Evolutionary conservation across 2,113 vertebrate species (phyloP), one percentile per base, ranked within the genome.

Genomic region (Montifringilla adamsi): DNA sequence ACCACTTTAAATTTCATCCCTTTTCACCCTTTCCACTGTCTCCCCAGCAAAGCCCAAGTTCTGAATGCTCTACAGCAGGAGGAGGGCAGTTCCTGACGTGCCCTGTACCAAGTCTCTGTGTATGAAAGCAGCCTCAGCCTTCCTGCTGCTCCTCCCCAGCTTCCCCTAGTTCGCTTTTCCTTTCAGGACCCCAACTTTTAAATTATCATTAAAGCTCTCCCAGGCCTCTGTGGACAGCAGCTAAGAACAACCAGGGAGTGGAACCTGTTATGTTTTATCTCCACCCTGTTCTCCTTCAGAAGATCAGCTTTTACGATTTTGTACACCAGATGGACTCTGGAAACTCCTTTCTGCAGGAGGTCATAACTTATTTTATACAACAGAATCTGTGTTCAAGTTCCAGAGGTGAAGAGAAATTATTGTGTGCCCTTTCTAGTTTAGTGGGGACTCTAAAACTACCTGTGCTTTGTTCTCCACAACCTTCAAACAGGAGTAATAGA

Each of bases 51-150:
- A 35, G 21, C 53, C 24, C n/a, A 31, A 18, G 22, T 14, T 10
- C 35, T 52, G 39, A 82, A 5, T 3, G 6, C 0, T 1, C 49
- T 37, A 28, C 39, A 58, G 12, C 23, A 7, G 0, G 0, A 64
- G 39, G 27, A 22, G 11, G 8, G 52, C 47, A 43, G 31, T 3
- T 84, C n/a, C 74, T 13, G 2, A 41, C 0, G 0, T 10, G 31
- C 59, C 13, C 17, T 2, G 17, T 4, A 22, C 30, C 63, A 33
- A 46, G 6, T 2, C 11, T 31, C 46, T 15, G 15, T 2, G 33
- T 11, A 2, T 23, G 30, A 66, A 49, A 62, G 37, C 81, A 77
- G 22, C 26, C n/a, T 46, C 49, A 53, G 44, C 49, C 17, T 41
- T 62, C 44, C 58, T 33, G 31, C 73, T 78, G 78, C 37, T 82